Base-by-base conservation (phyloP, 2,888 invertebrate species). In the Shargacucullia verbasci region DNA sequence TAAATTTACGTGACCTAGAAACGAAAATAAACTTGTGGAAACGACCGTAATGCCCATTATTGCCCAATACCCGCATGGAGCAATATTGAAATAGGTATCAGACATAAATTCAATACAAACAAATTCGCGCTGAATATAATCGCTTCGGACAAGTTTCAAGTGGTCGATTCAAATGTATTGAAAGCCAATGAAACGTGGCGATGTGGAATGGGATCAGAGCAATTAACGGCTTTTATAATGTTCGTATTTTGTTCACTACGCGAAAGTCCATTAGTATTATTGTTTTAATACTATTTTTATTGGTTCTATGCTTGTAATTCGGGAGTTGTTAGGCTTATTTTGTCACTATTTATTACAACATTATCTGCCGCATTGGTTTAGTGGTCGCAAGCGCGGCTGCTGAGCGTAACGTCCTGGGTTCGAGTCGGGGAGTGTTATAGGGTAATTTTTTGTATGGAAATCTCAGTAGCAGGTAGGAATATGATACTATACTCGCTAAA, bases 121-220 rank as follows among this genome's bases (percentile, higher is more conserved):
- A 71, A 74, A 69, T 74, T 69, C 44, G 48, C 47, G 43, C 40
- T 45, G 29, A 65, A 55, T 40, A 65, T 57, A 60, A 68, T 50
- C 27, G 45, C 41, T 49, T 14, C 39, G 10, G 53, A 55, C 71
- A 70, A 53, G 57, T 57, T 65, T 49, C 64, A 64, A 79, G 59
- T 65, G 54, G 56, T 52, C 62, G 60, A 74, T 63, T 67, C 58
- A 67, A 70, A 73, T 69, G 72, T 75, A 78, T 76, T 73, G 72
- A 70, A 66, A 75, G 63, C 58, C 75, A 66, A 67, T 72, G 72
- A 69, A 68, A 75, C 69, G 68, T 45, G 40, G 38, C 59, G 50
- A 64, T 47, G 54, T 41, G 40, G 63, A 70, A 67, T 71, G 53
- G 44, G 59, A 57, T 67, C 62, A 63, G 67, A 59, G 27, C 63